Evolutionary conservation across 1,140 invertebrate genomes (phyloP).

Genomic region (Drosophila grimshawi): DNA sequence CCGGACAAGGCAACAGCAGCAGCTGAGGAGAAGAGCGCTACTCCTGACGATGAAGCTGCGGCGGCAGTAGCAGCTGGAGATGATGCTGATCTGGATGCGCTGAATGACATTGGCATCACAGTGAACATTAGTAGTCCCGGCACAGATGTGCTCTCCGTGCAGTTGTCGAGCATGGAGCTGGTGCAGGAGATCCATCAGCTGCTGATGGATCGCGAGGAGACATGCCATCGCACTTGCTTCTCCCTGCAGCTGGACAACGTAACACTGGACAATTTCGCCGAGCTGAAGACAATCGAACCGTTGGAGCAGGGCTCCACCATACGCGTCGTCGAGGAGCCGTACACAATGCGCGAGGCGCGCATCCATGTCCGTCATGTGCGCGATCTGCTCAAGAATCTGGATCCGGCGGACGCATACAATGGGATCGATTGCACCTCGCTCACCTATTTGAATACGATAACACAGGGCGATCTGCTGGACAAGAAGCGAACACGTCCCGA

Average conservation of each 20-base stretch:
- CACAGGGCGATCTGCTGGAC: slow-evolving; percentile 87
- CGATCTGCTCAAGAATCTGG: slow-evolving; percentile 97
- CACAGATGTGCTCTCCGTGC: slow-evolving; percentile 95
- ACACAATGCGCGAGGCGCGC: slow-evolving; percentile 98
- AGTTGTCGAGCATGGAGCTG: slow-evolving; percentile 98
- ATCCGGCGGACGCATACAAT: slow-evolving; percentile 97
- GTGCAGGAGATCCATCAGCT: slow-evolving; percentile 99
- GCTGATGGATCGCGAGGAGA: slow-evolving; percentile 98
- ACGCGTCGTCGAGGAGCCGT: slow-evolving; percentile 97
- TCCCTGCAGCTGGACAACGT: slow-evolving; percentile 97
- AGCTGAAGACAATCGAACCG: slow-evolving; percentile 97
- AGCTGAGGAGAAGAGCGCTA: background rate
- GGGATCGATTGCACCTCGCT: slow-evolving; percentile 98
- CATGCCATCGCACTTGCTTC: slow-evolving; percentile 98
- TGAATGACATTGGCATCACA: slow-evolving; percentile 97
- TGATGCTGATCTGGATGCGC: slow-evolving; percentile 90
- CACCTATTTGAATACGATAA: slow-evolving; percentile 94
- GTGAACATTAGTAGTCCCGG: slow-evolving; percentile 96
- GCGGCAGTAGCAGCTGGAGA: slow-evolving; percentile 11
- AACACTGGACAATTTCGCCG: slow-evolving; percentile 98
- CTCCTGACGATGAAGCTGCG: slow-evolving; percentile 9
- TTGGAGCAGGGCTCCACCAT: slow-evolving; percentile 97
- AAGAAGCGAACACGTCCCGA: slow-evolving; percentile 95
- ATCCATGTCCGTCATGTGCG: slow-evolving; percentile 98
- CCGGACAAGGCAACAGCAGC: slow-evolving; percentile 6